A percentile compares a stretch with the other conserved stretches of the same genome.
Conservation (phyloP, 64 coral and sea anemone genomes). For the Stichodactyla helianthus region DNA sequence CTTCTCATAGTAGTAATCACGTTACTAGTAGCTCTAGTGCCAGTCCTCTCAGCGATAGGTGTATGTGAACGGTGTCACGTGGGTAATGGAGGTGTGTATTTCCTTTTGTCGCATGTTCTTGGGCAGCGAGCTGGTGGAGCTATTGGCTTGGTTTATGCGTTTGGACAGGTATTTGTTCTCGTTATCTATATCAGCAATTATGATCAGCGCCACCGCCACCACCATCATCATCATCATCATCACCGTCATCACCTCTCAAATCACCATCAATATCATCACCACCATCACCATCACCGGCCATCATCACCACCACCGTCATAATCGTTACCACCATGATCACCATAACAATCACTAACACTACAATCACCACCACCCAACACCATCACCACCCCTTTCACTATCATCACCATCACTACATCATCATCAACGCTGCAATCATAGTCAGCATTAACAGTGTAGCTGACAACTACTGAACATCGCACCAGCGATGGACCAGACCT, state of each 20-base stretch:
- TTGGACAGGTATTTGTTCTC: constrained; percentile 65
- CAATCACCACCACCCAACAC: no score
- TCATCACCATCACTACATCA: no score
- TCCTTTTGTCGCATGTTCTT: constrained; percentile 86
- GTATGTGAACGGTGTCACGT: constrained; percentile 89
- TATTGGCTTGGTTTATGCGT: constrained; percentile 74
- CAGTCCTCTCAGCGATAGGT: constrained; percentile 91
- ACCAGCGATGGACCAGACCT: no score
- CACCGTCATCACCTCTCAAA: background rate
- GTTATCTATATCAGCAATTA: background rate
- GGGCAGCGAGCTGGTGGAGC: constrained; percentile 82
- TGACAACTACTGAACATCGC: no score
- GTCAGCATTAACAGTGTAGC: no score
- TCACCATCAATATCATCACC: no score
- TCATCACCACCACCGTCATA: no score
- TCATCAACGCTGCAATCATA: no score
- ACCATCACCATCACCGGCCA: no score
- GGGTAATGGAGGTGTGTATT: constrained; percentile 89
- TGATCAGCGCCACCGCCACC: background rate
- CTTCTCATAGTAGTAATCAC: constrained; percentile 88
- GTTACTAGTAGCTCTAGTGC: constrained; percentile 76
- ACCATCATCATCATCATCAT: background rate
- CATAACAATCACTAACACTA: background rate
- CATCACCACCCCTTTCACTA: no score
- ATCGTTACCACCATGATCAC: background rate